Base-by-base conservation (phyloP, 2,113 vertebrate species). In the Podarcis muralis region DNA sequence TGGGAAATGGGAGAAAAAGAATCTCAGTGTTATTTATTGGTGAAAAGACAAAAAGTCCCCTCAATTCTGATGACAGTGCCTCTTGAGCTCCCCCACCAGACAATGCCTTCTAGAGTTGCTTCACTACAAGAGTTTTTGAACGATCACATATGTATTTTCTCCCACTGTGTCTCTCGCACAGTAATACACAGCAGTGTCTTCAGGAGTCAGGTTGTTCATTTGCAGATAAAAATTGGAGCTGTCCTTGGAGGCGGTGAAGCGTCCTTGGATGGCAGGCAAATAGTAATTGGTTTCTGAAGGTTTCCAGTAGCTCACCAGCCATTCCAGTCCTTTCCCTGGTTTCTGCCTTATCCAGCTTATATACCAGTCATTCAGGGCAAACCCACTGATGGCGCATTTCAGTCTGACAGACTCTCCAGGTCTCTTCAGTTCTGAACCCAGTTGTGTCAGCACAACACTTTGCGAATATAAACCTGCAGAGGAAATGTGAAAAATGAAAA, bases 291-390 rank as follows among this genome's bases (percentile, higher is more conserved):
- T 66, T 62, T 0, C 1, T 83, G 81, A 83, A 62, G 84, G 8
- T 20, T 15, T 16, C 32, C 27, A 32, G 68, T 83, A 83, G 0
- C 4, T 13, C 1, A 78, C 16, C n/a, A 91, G 53, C 89, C 90
- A 93, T 30, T 93, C 81, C 48, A 91, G 84, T 6, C 78, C 76
- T 62, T 94, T 94, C 57, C 94, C 95, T 81, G 91, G 90, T 79
- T 87, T 85, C 92, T 96, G 93, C 91, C 93, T 93, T 86, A 95
- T 7, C 95, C 95, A 96, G 5, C 0, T 0, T 74, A 90, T 89
- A 0, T 0, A 0, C 9, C 27, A 2, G 53, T 27, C 8, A 1
- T 83, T 90, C 13, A 93, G 78, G 20, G 18, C 74, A 25, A 93
- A 91, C 5, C 93, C 90, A 81, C 88, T 82, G 76, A 84, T 91